Evolutionary conservation across 37 sponge, comb jelly and placozoan genomes (phyloP), one percentile per base, ranked within the genome.

Genomic region (Chondrilla cf. caribensis): DNA sequence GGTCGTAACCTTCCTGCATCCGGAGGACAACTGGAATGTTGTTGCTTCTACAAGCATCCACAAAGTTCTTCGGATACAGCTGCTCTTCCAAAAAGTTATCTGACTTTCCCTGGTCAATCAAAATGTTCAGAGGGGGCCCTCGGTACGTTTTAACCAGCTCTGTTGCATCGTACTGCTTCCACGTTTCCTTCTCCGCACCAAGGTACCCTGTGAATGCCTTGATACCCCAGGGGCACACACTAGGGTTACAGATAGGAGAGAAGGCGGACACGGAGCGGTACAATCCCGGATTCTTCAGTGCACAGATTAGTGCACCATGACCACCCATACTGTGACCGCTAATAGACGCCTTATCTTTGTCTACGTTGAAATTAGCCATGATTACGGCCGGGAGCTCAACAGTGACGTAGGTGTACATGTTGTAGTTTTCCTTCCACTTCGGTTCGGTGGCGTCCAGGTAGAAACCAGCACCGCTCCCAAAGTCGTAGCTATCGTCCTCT

Each of bases 281-380:
- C 80, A 78, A 80, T 0, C 97, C 95, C 15, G 99, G 99, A 67
- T 94, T 96, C 78, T 94, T 94, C 58, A 98, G 82, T 28, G 91
- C 85, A 77, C 90, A 92, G 33, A 94, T 88, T 7, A 98, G 90
- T 28, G 99, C 99, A 0, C 99, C 99, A 71, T 98, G 99, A 3
- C 99, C 99, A 42, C 99, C 99, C 99, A 98, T 98, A 58, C 97
- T 96, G 84, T 98, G 97, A n/a, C 99, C 99, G 67, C 65, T 82
- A 54, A 98, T 94, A 0, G 87, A 83, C 41, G 87, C 82, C 58
- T 81, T 89, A 18, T 84, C 91, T 0, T 90, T 79, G n/a, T 87
- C 66, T 2, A 90, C 95, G 3, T 84, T 85, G 82, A 98, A 96
- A 58, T 94, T 92, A 14, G 78, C 65, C 14, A 79, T 58, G 38